phyloP scores from a whole-genome alignment of 2,797 vertebrate genomes.

The Sebastes cheni region DNA sequence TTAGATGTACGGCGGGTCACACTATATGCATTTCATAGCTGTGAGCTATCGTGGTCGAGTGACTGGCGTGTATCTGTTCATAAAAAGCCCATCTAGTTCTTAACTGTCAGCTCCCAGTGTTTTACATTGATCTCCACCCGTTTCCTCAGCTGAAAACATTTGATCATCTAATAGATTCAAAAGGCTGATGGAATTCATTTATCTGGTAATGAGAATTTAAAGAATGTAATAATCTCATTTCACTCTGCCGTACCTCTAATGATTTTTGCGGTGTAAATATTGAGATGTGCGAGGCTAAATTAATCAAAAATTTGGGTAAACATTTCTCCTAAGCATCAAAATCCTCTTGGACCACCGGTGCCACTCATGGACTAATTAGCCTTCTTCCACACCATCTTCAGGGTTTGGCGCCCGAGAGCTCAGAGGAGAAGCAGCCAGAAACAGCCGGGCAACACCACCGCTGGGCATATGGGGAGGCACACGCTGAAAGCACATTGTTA shows the following conservation, averaged over 20 bases:
- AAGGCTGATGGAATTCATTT: constrained; percentile 5
- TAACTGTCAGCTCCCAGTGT: constrained; percentile 18
- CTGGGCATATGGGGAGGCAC: constrained; percentile 55
- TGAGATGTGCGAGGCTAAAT: constrained; percentile 4
- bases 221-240: constrained; percentile 7
- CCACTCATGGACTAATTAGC: constrained; percentile 66
- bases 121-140: constrained; percentile 31
- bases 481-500: constrained; percentile 56
- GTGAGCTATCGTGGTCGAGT: constrained; percentile 19
- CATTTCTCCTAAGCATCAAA: constrained; percentile 33
- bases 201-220: constrained; percentile 9
- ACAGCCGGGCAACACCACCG: constrained; percentile 53
- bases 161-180: constrained; percentile 7
- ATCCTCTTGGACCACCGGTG: constrained; percentile 38
- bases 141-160: constrained; percentile 16
- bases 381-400: constrained; percentile 55
- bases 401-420: constrained; percentile 50
- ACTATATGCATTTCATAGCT: constrained; percentile 59
- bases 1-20: constrained; percentile 57
- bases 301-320: constrained; percentile 27
- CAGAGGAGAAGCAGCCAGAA: constrained; percentile 58
- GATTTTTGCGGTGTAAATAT: constrained; percentile 20
- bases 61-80: constrained; percentile 39
- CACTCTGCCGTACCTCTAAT: neutral
- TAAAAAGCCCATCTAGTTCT: constrained; percentile 20